Evolutionary conservation across 2,113 vertebrate genomes (phyloP), one percentile per base, ranked within the genome.

Genomic region (Rhinolophus sinicus): DNA sequence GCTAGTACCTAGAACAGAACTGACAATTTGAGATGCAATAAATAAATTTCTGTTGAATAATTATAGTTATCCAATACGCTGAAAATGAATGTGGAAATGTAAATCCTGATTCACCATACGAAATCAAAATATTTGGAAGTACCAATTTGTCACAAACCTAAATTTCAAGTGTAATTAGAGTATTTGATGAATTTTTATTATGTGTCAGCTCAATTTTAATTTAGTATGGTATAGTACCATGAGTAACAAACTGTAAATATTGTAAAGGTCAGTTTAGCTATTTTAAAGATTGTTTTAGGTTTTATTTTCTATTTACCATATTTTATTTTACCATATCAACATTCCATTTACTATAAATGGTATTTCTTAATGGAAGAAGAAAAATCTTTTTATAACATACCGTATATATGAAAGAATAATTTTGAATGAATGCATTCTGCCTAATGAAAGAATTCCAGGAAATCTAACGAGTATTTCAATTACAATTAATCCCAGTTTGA

Each of bases 391-490:
- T 77, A 14, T 52, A 84, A 87, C 22, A 75, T 93, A 44, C 40
- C 5, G 40, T 44, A 47, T 33, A 52, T n/a, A 40, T 16, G 12
- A 54, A 89, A 70, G 56, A 62, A 70, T 60, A 65, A 2, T 56
- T 83, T 92, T 35, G 6, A 94, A 24, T 67, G 8, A 88, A 90
- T 56, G 4, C 1, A 58, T 77, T 94, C n/a, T 77, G 9, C 28
- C 54, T 86, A 83, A 70, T 64, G n/a, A 97, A 91, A 75, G 35
- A 92, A 92, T 72, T 94, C 12, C 19, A 56, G 33, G 30, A 77
- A 75, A 78, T 70, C 30, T 50, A 76, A 84, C 87, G 26, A 80
- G 19, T 8, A 12, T 24, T 24, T 75, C 83, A 65, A 19, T 40
- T 86, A 28, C 8, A 82, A n/a, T 78, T 33, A 54, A 26, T 77